Evolutionary conservation across 2,888 invertebrate species (phyloP).

Genomic region (Pedicia rivosa): DNA sequence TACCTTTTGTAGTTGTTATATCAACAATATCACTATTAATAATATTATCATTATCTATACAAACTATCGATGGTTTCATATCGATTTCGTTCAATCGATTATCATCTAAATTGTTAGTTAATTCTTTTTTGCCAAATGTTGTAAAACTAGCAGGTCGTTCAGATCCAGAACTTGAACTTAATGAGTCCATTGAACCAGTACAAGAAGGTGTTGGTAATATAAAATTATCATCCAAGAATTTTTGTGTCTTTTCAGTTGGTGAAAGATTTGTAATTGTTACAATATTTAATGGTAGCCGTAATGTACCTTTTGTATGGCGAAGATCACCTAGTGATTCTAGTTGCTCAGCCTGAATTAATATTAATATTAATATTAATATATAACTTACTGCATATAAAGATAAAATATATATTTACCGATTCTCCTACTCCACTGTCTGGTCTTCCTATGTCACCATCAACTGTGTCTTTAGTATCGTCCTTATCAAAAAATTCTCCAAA

Average conservation of each 20-base stretch:
- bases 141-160: conserved; percentile 13
- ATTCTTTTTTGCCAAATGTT: conserved; percentile 13
- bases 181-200: conserved; percentile 16
- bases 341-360: conserved; percentile 13
- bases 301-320: conserved; percentile 13
- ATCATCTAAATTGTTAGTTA: conserved; percentile 1
- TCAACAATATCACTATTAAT: conserved; percentile 2
- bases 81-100: conserved; percentile 1
- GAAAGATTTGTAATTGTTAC: conserved; percentile 5
- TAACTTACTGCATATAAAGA: neutral
- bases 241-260: neutral
- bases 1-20: conserved; percentile 4
- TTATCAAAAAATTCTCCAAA: conserved; percentile 4
- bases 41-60: conserved; percentile 5
- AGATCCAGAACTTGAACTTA: conserved; percentile 13
- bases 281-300: conserved; percentile 13
- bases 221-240: neutral
- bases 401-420: conserved; percentile 11
- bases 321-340: conserved; percentile 13
- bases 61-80: conserved; percentile 8
- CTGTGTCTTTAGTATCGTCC: conserved; percentile 4
- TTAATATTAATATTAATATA: neutral
- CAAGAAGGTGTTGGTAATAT: conserved; percentile 13
- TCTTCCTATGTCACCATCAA: conserved; percentile 9
- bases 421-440: conserved; percentile 16